A percentile compares a stretch with the other conserved stretches of the same genome.
Evolutionary conservation across 1,140 invertebrate genomes (phyloP).

Genomic region (Anthonomus grandis): DNA sequence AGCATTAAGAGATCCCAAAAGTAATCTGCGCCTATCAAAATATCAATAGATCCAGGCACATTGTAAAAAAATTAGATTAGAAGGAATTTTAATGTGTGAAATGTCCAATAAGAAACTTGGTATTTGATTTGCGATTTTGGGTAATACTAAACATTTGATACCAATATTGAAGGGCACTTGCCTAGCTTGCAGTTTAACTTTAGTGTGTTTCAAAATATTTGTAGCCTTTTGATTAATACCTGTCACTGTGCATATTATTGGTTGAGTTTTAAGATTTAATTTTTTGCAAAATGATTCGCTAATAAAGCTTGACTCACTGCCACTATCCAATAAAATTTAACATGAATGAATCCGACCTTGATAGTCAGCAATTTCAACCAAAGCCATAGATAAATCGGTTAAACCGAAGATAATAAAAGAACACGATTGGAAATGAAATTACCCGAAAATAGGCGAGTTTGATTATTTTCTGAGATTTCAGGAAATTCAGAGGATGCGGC

Average conservation of each 20-base stretch:
- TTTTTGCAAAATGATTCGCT: conserved; percentile 5
- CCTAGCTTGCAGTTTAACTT: conserved; percentile 1
- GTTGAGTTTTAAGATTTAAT: conserved; percentile 2
- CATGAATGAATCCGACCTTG: not conserved
- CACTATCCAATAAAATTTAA: conserved; percentile 11
- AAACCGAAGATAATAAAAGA: too few relatives aligned
- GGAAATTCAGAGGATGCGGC: too few relatives aligned
- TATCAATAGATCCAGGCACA: not conserved
- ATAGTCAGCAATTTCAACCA: conserved; percentile 4
- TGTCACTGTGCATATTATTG: too few relatives aligned
- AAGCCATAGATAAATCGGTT: conserved; percentile 8
- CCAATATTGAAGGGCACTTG: too few relatives aligned
- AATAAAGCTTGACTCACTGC: conserved; percentile 17
- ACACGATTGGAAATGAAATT: too few relatives aligned
- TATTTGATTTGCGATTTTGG: too few relatives aligned
- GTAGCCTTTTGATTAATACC: not conserved
- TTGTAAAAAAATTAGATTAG: not conserved
- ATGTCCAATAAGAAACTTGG: too few relatives aligned
- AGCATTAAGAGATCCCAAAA: not conserved
- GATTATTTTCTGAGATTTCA: too few relatives aligned
- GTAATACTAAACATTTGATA: too few relatives aligned
- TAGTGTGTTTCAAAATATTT: too few relatives aligned
- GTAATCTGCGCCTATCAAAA: not conserved
- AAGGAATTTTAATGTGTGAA: too few relatives aligned
- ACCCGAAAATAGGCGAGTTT: too few relatives aligned